Base-by-base conservation (phyloP, 2,797 vertebrate species). In the Peromyscus aztecus region DNA sequence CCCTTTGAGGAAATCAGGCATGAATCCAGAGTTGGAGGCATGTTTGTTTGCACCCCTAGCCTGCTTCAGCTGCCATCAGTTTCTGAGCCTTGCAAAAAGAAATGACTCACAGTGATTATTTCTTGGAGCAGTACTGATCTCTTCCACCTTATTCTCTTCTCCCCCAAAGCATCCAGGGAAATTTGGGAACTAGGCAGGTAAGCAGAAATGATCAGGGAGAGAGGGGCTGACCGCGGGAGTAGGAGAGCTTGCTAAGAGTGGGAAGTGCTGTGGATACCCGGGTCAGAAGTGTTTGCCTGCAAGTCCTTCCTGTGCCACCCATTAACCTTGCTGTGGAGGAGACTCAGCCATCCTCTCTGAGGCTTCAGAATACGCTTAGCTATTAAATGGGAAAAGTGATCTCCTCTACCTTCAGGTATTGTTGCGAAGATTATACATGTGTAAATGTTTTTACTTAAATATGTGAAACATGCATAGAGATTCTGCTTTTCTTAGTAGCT, bases 21-120 rank as follows among this genome's bases (percentile, higher is more conserved):
- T 4, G 12, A 61, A 69, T 40, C 63, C 14, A 34, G 82, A 31
- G 16, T 71, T 21, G 13, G 75, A 73, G 65, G 23, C 21, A 0
- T 69, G 46, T 90, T 77, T 14, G 13, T 63, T 19, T 76, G 13
- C 43, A 34, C 13, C 40, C 4, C 57, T 87, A 11, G 10, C 80
- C 65, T 65, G 73, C 16, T 49, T 76, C 29, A 6, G 4, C 23
- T 23, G n/a, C 85, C 27, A 19, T 13, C 65, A n/a, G 40, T 52
- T 37, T 90, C 61, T 93, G 89, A 90, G 40, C 34, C 94, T 89
- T 77, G 81, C 57, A 92, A 46, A 77, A 90, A 78, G 27, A 67
- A 49, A 77, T 76, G 13, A 31, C 63, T 90, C 61, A n/a, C 14
- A 40, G 4, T 31, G 12, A 75, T 75, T 40, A 2, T 89, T 55